Evolutionary conservation across 2,113 vertebrate genomes (phyloP).

Genomic region (Cisticola juncidis): DNA sequence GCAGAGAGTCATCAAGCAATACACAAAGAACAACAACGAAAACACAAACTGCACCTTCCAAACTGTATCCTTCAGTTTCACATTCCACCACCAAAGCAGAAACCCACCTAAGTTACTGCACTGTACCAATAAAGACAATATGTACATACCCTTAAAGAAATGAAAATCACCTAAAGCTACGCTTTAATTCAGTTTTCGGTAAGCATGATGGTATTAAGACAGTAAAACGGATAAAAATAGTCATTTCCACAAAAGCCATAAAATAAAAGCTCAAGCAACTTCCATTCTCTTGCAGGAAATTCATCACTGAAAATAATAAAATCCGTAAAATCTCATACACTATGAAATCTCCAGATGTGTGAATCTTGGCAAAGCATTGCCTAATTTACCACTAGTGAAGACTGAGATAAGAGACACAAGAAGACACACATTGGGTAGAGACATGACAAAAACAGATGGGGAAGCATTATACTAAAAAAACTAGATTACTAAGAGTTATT

Average conservation of each 20-base stretch:
- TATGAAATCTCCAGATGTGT: fast-evolving
- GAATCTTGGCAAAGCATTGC: neutral
- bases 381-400: neutral
- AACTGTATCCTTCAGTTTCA: neutral
- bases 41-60: neutral
- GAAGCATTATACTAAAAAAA: neutral
- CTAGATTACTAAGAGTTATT: neutral
- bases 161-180: neutral
- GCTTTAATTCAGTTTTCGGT: neutral
- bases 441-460: fast-evolving
- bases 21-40: neutral
- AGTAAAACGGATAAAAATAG: neutral
- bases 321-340: neutral
- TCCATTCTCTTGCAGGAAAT: neutral
- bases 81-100: neutral
- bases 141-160: neutral
- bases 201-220: neutral
- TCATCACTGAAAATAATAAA: neutral
- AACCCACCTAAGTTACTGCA: neutral
- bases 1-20: neutral
- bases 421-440: neutral
- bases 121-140: neutral
- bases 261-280: neutral
- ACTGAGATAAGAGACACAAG: neutral
- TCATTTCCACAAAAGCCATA: neutral